Evolutionary conservation across 2,888 invertebrate genomes (phyloP).

Genomic region (Linnaemya tessellans): DNA sequence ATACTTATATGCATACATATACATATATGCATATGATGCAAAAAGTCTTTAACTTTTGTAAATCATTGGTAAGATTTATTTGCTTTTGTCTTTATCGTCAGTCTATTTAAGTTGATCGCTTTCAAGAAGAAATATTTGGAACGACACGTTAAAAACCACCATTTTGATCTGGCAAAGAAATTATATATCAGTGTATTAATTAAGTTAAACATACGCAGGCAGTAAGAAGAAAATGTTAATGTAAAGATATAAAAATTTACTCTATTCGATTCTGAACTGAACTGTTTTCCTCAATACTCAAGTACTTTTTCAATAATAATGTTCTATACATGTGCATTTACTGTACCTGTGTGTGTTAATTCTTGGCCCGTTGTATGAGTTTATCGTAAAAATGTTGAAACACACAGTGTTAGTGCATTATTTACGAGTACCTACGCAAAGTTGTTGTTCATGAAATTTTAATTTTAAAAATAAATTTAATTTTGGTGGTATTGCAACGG

Average conservation of each 20-base stretch:
- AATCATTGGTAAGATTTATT: slow-evolving; percentile 56
- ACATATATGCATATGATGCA: no score
- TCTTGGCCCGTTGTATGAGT: slow-evolving; percentile 12
- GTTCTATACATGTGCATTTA: not conserved
- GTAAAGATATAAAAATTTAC: slow-evolving; percentile 10
- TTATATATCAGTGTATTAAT: slow-evolving; percentile 22
- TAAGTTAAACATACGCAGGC: not conserved
- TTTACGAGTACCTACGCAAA: slow-evolving; percentile 74
- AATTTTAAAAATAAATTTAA: slow-evolving; percentile 71
- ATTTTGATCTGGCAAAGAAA: slow-evolving; percentile 56
- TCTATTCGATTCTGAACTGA: slow-evolving; percentile 1
- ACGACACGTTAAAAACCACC: slow-evolving; percentile 58
- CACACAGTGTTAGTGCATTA: slow-evolving; percentile 34
- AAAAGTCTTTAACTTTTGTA: slow-evolving; percentile 16
- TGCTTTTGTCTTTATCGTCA: slow-evolving; percentile 51
- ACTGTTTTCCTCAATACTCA: slow-evolving; percentile 11
- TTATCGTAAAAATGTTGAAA: slow-evolving; percentile 10
- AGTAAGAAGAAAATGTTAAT: slow-evolving; percentile 13
- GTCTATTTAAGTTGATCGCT: slow-evolving; percentile 51
- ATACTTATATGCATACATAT: no score
- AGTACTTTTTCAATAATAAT: slow-evolving; percentile 23
- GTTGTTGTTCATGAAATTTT: slow-evolving; percentile 75
- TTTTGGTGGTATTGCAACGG: slow-evolving; percentile 47
- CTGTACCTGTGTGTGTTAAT: slow-evolving; percentile 7
- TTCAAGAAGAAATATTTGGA: slow-evolving; percentile 36